phyloP scores from a whole-genome alignment of 2,888 invertebrate genomes.

The Periphyllus acericola region DNA sequence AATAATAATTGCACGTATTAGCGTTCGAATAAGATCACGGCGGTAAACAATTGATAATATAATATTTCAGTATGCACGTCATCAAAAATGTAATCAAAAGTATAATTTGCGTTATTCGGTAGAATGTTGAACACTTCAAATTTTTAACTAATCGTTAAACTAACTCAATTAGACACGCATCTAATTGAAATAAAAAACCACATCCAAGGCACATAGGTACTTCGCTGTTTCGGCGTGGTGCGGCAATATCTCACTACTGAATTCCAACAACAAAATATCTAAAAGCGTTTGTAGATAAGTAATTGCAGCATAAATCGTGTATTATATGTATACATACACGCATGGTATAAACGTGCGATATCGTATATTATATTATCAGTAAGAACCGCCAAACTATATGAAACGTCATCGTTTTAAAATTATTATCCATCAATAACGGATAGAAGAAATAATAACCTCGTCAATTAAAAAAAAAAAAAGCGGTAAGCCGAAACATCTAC shows the following conservation, averaged over 20 bases:
- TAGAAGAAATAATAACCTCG: background rate
- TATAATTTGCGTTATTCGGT: too few relatives aligned
- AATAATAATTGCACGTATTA: too few relatives aligned
- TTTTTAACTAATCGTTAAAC: too few relatives aligned
- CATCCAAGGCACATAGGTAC: too few relatives aligned
- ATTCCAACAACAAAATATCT: background rate
- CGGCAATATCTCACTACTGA: background rate
- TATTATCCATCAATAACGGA: background rate
- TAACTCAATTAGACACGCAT: too few relatives aligned
- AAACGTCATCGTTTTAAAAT: background rate
- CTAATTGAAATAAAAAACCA: too few relatives aligned
- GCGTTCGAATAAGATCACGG: too few relatives aligned
- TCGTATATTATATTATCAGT: background rate
- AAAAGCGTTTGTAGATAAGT: background rate
- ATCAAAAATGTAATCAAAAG: too few relatives aligned
- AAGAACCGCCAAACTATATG: background rate
- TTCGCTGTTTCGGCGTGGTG: background rate
- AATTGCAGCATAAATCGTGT: background rate
- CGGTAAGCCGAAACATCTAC: background rate
- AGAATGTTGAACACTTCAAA: too few relatives aligned
- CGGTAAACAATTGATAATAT: too few relatives aligned
- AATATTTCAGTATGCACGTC: too few relatives aligned
- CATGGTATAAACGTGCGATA: background rate
- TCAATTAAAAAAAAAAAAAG: background rate
- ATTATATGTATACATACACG: background rate